phyloP scores from a whole-genome alignment of 2,113 vertebrate species.

The Apteryx mantelli region DNA sequence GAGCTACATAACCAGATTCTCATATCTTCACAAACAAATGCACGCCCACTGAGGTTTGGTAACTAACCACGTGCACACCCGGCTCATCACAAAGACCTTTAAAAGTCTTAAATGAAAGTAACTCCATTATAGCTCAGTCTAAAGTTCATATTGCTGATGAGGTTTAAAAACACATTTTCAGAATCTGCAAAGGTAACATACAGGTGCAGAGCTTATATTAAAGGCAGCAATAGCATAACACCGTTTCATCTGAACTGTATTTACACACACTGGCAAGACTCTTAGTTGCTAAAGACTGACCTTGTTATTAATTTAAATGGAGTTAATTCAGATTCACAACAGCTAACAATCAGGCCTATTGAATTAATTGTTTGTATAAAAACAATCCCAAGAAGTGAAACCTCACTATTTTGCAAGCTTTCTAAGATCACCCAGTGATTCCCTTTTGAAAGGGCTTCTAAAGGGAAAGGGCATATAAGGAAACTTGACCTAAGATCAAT shows the following conservation, averaged over 20 bases:
- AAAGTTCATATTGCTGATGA: neutral
- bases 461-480: neutral
- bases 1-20: neutral
- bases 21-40: neutral
- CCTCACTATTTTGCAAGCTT: neutral
- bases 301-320: neutral
- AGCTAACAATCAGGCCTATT: neutral
- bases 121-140: neutral
- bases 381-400: neutral
- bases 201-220: fast-evolving
- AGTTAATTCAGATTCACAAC: neutral
- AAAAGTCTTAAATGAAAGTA: neutral
- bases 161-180: neutral
- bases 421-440: neutral
- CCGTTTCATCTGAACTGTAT: neutral
- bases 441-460: neutral
- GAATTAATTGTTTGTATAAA: neutral
- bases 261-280: neutral
- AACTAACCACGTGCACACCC: neutral
- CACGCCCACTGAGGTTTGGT: fast-evolving
- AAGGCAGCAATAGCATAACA: neutral
- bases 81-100: neutral
- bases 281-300: neutral
- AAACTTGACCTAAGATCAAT: neutral
- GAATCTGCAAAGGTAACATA: neutral